Percentiles rank a stretch among this genome's conserved stretches.
phyloP scores from a whole-genome alignment of 2,113 vertebrate genomes.

The Myrmophylax atrothorax region DNA sequence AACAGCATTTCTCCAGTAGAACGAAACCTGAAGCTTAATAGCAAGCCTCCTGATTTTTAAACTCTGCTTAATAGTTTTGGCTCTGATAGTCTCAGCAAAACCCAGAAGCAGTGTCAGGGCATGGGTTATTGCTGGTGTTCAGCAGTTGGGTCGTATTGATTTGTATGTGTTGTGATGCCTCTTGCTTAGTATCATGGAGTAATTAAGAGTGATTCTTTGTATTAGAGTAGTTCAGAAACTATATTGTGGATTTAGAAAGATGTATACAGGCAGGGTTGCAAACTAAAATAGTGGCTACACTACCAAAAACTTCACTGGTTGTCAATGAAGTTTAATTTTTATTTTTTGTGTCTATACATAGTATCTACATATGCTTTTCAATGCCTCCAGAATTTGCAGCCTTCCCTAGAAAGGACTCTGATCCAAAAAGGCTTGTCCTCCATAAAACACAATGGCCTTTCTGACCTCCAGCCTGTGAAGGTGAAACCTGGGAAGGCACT shows the following conservation, averaged over 20 bases:
- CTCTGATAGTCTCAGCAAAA: neutral
- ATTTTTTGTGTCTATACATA: neutral
- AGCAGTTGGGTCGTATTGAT: neutral
- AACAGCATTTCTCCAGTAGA: neutral
- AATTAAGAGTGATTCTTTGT: neutral
- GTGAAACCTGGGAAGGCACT: neutral
- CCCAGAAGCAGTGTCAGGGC: neutral
- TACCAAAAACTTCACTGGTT: neutral
- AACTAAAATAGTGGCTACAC: neutral
- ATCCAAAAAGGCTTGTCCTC: neutral
- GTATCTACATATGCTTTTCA: neutral
- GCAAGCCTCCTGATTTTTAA: neutral
- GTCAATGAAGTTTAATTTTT: neutral
- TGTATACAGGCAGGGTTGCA: neutral
- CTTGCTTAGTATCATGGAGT: neutral
- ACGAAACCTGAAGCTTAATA: conserved; percentile 31
- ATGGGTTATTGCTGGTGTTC: neutral
- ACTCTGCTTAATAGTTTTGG: neutral
- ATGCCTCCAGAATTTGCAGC: neutral
- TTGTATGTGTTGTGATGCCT: neutral
- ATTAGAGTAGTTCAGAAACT: neutral
- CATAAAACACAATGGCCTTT: neutral
- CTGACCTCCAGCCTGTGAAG: neutral
- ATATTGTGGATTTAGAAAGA: neutral
- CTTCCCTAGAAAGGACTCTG: neutral